Percentiles rank a stretch among this genome's conserved stretches.
Conservation (phyloP, 2,797 vertebrate species). For the Argentina silus region DNA sequence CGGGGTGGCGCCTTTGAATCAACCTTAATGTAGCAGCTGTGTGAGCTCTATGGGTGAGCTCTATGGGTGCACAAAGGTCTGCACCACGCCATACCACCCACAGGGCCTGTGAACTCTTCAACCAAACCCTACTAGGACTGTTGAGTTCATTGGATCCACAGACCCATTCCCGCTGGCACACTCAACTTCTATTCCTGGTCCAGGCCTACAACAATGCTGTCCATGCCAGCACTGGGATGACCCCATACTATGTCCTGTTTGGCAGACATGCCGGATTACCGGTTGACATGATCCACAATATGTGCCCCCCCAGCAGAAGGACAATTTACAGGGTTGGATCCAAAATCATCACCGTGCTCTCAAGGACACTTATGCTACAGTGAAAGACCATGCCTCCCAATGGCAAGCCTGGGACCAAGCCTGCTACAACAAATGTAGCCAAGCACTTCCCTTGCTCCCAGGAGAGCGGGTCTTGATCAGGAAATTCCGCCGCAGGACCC, state of each 20-base stretch:
- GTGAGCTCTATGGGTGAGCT: too few species aligned
- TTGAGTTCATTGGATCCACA: not conserved
- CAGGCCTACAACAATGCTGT: conserved; percentile 12
- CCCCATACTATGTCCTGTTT: conserved; percentile 15
- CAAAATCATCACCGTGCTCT: too few species aligned
- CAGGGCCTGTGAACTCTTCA: conserved; percentile 15
- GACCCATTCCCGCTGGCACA: not conserved
- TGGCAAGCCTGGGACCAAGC: not conserved
- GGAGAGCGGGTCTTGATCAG: conserved; percentile 16
- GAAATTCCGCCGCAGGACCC: conserved; percentile 15
- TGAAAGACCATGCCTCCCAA: not conserved
- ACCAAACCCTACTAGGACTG: conserved; percentile 9
- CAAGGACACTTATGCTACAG: not conserved
- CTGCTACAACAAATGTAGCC: not conserved
- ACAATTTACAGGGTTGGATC: too few species aligned
- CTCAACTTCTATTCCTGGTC: not conserved
- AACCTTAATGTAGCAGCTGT: not conserved
- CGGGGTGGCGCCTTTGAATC: conserved; percentile 6
- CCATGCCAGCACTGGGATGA: not conserved
- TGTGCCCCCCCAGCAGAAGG: not conserved
- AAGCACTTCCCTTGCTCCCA: not conserved
- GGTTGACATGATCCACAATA: not conserved
- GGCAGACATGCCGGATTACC: conserved; percentile 23
- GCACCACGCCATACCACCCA: conserved; percentile 3
- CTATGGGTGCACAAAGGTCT: conserved; percentile 1